A percentile compares a stretch with the other conserved stretches of the same genome.
These are phyloP conservation scores for Trinectes maculatus DNA, from an alignment of 2,113 vertebrate genomes.

Conservation along the genomic window DNA sequence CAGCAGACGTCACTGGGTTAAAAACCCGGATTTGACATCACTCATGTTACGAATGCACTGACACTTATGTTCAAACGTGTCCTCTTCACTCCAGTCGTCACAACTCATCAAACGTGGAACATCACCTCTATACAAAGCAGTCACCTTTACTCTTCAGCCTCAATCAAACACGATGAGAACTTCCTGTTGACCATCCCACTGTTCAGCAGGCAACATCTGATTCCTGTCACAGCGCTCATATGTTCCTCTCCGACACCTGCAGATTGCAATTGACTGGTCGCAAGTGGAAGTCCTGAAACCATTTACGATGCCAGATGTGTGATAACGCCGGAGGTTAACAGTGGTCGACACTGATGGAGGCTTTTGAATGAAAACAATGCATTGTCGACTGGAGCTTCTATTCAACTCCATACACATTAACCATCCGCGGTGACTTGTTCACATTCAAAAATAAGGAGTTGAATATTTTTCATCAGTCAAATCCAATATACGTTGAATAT, in stretches of 20 bases:
- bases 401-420: too few relatives aligned
- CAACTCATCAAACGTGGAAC: conserved; percentile 19
- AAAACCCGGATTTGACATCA: conserved; percentile 50
- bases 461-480: too few relatives aligned
- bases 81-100: neutral
- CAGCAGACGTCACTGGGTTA: conserved; percentile 47
- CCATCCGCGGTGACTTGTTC: too few relatives aligned
- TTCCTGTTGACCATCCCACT: neutral
- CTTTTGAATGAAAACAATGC: neutral
- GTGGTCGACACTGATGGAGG: too few relatives aligned
- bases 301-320: too few relatives aligned
- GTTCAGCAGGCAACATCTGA: conserved; percentile 50
- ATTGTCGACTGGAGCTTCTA: neutral
- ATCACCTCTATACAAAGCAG: neutral
- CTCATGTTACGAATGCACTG: conserved; percentile 23
- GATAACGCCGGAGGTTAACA: too few relatives aligned
- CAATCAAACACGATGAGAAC: neutral
- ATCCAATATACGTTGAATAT: too few relatives aligned
- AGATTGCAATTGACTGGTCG: conserved; percentile 79
- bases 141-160: neutral
- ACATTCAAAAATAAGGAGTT: too few relatives aligned
- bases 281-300: too few relatives aligned
- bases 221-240: conserved; percentile 26
- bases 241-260: conserved; percentile 59
- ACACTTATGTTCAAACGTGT: conserved; percentile 15